Conservation (phyloP, 2,888 invertebrate genomes). For the Pandemis cinnamomeana region DNA sequence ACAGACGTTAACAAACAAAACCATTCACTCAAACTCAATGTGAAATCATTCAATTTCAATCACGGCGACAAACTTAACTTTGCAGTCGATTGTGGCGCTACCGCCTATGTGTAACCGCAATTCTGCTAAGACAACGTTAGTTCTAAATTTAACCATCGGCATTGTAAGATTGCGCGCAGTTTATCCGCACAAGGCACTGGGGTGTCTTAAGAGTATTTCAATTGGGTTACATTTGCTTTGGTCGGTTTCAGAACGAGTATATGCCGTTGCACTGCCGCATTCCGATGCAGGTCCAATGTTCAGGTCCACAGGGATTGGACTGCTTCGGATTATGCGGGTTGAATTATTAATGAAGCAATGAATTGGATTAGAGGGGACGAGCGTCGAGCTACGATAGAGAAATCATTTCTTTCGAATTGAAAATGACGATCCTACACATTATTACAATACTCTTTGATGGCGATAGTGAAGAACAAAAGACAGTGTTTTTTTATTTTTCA, state of each 20-base stretch:
- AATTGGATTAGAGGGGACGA: constrained; percentile 33
- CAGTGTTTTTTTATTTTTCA: not conserved
- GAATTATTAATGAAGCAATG: constrained; percentile 35
- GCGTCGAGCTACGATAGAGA: constrained; percentile 3
- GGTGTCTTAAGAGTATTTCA: not conserved
- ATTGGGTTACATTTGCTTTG: constrained; percentile 4
- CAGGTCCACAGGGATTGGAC: constrained; percentile 33
- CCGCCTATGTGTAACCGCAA: not conserved
- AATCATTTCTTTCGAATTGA: not conserved
- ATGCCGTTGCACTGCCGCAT: constrained; percentile 40
- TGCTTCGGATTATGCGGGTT: constrained; percentile 36
- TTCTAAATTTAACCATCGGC: constrained; percentile 12
- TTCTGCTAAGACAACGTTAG: not conserved
- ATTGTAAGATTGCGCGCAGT: constrained; percentile 14
- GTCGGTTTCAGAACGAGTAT: not conserved
- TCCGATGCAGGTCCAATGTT: constrained; percentile 42
- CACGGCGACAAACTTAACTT: constrained; percentile 5
- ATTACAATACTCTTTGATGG: not conserved
- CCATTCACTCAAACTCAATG: constrained; percentile 28
- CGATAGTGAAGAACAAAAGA: not conserved
- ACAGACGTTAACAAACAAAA: constrained; percentile 12
- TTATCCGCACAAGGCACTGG: constrained; percentile 3
- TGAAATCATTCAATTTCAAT: constrained; percentile 17
- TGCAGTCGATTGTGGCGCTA: constrained; percentile 4
- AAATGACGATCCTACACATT: not conserved